These are phyloP conservation scores for Clarias batrachus DNA, from an alignment of 2,113 vertebrate genomes.

Conservation along the genomic window DNA sequence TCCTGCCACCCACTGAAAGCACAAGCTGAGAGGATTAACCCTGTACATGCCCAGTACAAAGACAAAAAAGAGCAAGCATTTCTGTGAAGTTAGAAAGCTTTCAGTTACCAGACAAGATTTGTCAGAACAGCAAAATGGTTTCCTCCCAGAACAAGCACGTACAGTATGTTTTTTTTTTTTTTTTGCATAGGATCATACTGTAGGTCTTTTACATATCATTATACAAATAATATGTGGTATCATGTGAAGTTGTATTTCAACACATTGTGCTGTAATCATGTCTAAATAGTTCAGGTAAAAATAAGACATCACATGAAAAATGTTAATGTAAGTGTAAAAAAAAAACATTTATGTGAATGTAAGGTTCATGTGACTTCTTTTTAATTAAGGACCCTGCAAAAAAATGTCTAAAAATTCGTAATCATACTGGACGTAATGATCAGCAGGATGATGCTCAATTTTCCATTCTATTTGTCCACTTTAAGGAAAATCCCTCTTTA, in stretches of 20 bases:
- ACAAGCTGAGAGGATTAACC: constrained; percentile 1
- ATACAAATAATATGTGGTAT: neutral
- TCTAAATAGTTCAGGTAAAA: neutral
- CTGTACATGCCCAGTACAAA: neutral
- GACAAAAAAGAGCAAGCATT: neutral
- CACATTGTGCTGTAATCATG: neutral
- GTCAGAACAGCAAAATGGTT: neutral
- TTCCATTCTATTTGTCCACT: neutral
- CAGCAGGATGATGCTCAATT: neutral
- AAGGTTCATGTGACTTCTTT: neutral
- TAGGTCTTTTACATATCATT: neutral
- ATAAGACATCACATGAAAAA: neutral
- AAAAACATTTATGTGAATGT: neutral
- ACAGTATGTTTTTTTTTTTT: neutral
- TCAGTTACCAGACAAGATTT: neutral
- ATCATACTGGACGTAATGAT: neutral
- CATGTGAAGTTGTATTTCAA: neutral
- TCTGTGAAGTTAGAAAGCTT: neutral
- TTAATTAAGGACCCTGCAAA: too few species aligned
- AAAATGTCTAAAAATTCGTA: neutral
- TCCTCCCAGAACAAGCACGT: too few species aligned
- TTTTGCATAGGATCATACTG: neutral
- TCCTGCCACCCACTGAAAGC: neutral
- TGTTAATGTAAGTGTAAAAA: neutral
- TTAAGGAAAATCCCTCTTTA: neutral